phyloP scores from a whole-genome alignment of 2,888 invertebrate genomes.

The Scrobipalpa atriplicella region DNA sequence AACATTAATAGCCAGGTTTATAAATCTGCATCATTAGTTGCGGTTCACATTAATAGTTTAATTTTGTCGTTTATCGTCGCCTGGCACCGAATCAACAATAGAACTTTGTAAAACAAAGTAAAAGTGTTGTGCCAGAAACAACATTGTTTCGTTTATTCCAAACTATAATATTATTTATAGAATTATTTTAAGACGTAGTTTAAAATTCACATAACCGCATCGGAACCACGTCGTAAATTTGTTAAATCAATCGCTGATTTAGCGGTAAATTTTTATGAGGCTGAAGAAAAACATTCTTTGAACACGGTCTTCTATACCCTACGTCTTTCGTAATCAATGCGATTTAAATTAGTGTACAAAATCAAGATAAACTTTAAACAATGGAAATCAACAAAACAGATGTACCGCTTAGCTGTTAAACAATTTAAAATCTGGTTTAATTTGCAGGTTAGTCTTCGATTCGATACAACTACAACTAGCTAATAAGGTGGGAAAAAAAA shows the following conservation, averaged over 20 bases:
- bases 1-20: background rate
- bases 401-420: too few species aligned
- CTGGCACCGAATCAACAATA: slow-evolving; percentile 15
- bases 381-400: too few species aligned
- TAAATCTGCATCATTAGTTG: background rate
- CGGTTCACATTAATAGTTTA: background rate
- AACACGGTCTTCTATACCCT: background rate
- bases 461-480: too few species aligned
- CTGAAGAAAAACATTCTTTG: slow-evolving; percentile 19
- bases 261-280: slow-evolving; percentile 28
- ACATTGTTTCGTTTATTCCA: slow-evolving; percentile 17
- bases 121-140: slow-evolving; percentile 18
- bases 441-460: too few species aligned
- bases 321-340: slow-evolving; percentile 4
- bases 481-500: background rate
- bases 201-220: slow-evolving; percentile 4
- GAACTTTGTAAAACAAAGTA: slow-evolving; percentile 13
- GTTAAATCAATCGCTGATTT: slow-evolving; percentile 25
- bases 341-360: slow-evolving; percentile 7
- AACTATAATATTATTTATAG: slow-evolving; percentile 19
- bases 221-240: slow-evolving; percentile 14
- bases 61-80: background rate
- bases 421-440: too few species aligned
- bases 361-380: background rate
- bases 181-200: slow-evolving; percentile 7